Evolutionary conservation across 2,797 vertebrate genomes (phyloP).

Genomic region (Esox lucius): DNA sequence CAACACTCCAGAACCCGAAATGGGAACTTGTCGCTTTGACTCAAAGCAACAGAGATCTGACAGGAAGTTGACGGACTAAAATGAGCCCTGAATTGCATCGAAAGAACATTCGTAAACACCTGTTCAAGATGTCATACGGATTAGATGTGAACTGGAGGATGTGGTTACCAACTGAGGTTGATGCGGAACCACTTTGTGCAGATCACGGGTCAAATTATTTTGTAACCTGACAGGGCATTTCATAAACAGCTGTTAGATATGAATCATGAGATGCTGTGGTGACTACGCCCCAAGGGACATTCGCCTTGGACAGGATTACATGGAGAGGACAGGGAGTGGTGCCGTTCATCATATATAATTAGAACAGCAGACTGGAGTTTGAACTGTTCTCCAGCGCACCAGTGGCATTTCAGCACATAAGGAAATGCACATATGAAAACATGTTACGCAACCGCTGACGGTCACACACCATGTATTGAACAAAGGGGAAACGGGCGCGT

Average conservation of each 20-base stretch:
- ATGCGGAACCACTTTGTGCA: not conserved
- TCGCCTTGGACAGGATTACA: slow-evolving; percentile 15
- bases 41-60: not conserved
- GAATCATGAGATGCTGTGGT: not conserved
- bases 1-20: too few species aligned
- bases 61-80: not conserved
- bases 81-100: not conserved
- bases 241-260: not conserved
- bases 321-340: slow-evolving; percentile 22
- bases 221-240: not conserved
- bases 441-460: slow-evolving; percentile 65
- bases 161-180: not conserved
- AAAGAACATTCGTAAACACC: too few species aligned
- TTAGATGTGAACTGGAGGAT: too few species aligned
- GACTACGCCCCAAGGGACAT: not conserved
- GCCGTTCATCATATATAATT: not conserved
- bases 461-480: slow-evolving; percentile 49
- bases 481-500: slow-evolving; percentile 51
- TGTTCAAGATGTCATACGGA: not conserved
- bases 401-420: slow-evolving; percentile 20
- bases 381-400: slow-evolving; percentile 37
- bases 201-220: not conserved
- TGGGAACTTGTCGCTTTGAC: too few species aligned
- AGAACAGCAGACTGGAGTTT: slow-evolving; percentile 45
- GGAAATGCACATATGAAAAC: slow-evolving; percentile 56